A percentile compares a stretch with the other conserved stretches of the same genome.
Evolutionary conservation across 1,140 invertebrate species (phyloP).

Genomic region (Melitaea cinxia): DNA sequence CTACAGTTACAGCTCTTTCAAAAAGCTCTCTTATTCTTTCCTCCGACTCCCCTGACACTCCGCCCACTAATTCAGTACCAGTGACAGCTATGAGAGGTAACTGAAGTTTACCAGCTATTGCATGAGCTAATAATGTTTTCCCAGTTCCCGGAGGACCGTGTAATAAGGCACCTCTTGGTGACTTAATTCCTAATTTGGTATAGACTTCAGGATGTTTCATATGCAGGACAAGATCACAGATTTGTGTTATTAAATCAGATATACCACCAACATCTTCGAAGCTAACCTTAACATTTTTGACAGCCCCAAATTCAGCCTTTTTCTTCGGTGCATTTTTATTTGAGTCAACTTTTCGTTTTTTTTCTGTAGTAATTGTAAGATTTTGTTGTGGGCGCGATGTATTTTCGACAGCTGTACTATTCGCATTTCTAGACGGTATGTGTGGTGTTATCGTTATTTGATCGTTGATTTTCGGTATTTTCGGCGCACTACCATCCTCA

Average conservation of each 20-base stretch:
- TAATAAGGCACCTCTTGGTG: constrained; percentile 92
- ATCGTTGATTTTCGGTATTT: constrained; percentile 77
- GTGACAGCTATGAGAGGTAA: constrained; percentile 92
- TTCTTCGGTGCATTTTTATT: constrained; percentile 62
- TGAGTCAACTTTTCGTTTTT: constrained; percentile 61
- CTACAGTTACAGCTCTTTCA: constrained; percentile 87
- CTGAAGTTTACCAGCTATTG: constrained; percentile 90
- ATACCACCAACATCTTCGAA: constrained; percentile 90
- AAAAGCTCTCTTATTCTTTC: constrained; percentile 95
- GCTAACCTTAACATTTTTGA: constrained; percentile 80
- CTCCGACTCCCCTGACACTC: constrained; percentile 97
- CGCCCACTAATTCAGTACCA: constrained; percentile 95
- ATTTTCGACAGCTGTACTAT: constrained; percentile 54
- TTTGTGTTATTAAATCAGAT: constrained; percentile 87
- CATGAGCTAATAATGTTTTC: constrained; percentile 95
- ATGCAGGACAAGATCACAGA: constrained; percentile 91
- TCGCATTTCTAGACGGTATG: constrained; percentile 61
- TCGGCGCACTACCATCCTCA: constrained; percentile 77
- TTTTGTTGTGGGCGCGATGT: constrained; percentile 50
- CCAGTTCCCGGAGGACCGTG: constrained; percentile 97
- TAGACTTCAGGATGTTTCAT: constrained; percentile 93
- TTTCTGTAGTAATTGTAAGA: constrained; percentile 52
- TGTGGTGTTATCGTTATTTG: constrained; percentile 78
- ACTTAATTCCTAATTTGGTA: constrained; percentile 88
- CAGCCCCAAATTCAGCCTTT: constrained; percentile 60